Conservation (phyloP, 2,113 vertebrate genomes). For the Nettapus auritus region DNA sequence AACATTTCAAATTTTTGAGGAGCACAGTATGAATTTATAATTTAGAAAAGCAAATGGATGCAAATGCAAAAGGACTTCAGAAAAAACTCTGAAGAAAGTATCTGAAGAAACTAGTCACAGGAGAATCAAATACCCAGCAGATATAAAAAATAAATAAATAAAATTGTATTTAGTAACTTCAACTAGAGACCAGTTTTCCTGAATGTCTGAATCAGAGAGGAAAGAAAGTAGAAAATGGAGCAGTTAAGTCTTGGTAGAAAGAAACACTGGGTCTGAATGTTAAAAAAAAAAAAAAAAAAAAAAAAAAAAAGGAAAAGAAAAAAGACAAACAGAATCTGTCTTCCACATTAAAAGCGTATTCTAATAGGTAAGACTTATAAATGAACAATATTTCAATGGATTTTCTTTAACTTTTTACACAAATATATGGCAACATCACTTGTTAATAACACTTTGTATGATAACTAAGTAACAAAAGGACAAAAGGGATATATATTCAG, state of each 20-base stretch:
- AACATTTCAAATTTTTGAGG: not conserved
- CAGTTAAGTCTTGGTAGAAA: too few relatives aligned
- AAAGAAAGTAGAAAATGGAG: not conserved
- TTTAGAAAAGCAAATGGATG: not conserved
- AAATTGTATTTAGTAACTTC: not conserved
- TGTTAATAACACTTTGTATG: not conserved
- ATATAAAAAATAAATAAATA: not conserved
- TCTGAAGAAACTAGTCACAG: not conserved
- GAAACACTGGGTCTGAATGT: too few relatives aligned
- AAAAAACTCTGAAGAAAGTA: not conserved
- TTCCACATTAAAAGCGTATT: not conserved
- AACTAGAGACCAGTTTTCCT: not conserved
- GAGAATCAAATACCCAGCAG: not conserved
- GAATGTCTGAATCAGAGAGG: not conserved
- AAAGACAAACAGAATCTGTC: not conserved
- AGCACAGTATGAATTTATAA: not conserved
- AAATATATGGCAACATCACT: not conserved
- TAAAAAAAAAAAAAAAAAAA: not conserved
- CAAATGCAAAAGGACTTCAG: not conserved
- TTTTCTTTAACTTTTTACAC: not conserved
- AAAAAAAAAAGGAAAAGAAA: not conserved
- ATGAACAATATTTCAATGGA: not conserved
- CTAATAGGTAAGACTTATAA: not conserved
- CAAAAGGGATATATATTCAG: not conserved
- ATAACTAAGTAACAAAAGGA: not conserved